These are phyloP conservation scores for Eidolon dupreanum DNA, from an alignment of 2,797 vertebrate genomes.

Conservation along the genomic window DNA sequence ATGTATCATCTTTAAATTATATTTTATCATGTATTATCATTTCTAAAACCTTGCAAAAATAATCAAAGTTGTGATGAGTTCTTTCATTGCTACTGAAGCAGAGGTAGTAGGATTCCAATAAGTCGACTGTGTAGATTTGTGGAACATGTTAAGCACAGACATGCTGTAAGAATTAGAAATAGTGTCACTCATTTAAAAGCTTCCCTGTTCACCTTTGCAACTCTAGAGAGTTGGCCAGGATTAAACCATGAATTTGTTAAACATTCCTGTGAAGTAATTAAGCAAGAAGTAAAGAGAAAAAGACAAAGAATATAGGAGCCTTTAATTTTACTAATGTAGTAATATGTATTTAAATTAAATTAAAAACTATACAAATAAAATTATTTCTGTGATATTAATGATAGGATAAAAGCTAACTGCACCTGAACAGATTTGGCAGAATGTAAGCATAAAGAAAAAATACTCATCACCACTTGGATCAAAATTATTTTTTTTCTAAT, in stretches of 20 bases:
- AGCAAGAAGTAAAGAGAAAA: background rate
- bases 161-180: background rate
- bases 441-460: background rate
- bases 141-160: background rate
- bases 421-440: background rate
- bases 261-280: background rate
- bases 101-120: background rate
- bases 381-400: background rate
- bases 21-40: background rate
- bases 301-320: background rate
- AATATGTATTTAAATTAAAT: background rate
- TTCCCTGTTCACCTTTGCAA: background rate
- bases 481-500: background rate
- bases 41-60: conserved; percentile 2
- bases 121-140: background rate
- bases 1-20: background rate
- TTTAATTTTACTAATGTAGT: background rate
- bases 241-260: conserved; percentile 1
- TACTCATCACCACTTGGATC: background rate
- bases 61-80: background rate
- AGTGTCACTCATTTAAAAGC: conserved; percentile 18
- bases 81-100: background rate
- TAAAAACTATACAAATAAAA: background rate
- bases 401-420: background rate
- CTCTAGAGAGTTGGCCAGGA: background rate